Evolutionary conservation across 2,113 vertebrate species (phyloP), one percentile per base, ranked within the genome.

Genomic region (Takifugu bimaculatus): DNA sequence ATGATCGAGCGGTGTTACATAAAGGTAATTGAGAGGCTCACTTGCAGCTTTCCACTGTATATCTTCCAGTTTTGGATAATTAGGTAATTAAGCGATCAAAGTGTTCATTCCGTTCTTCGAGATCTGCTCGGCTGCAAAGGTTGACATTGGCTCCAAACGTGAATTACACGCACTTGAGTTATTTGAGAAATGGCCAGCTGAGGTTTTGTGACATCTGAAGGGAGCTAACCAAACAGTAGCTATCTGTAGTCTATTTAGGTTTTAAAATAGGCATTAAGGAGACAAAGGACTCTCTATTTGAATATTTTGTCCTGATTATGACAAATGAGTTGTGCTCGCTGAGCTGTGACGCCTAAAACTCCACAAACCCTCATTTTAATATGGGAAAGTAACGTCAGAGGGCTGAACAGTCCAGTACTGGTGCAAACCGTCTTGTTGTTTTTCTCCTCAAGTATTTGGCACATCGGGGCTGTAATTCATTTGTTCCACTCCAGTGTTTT

Each of bases 131-230:
- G 65, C 60, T 79, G 71, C 78, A 87, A 68, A 65, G 52, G 82
- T 82, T 86, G 75, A 76, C 85, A 44, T 89, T 88, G 88, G 88
- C 82, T 77, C 20, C 42, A 5, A 6, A n/a, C 25, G 57, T 54
- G 59, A 60, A 50, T 75, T 62, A 42, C 49, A 10, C 77, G 75
- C 70, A 50, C 57, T 74, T 14, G 44, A 73, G 47, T 57, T 66
- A 69, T 75, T 72, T 63, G 68, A 79, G 50, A 72, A 67, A 77
- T 72, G 15, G 48, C 70, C 55, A 60, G 57, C 28, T 49, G 26
- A 42, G 29, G 68, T 57, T 74, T 60, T 80, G 81, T 61, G 52
- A 50, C 66, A 74, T 74, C 75, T 65, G 47, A 13, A 52, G 7
- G 1, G 7, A 39, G 35, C 35, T 39, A 39, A 39, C 35, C 35